Conservation (phyloP, 2,797 vertebrate species). For the Schizopygopsis pylzovi region DNA sequence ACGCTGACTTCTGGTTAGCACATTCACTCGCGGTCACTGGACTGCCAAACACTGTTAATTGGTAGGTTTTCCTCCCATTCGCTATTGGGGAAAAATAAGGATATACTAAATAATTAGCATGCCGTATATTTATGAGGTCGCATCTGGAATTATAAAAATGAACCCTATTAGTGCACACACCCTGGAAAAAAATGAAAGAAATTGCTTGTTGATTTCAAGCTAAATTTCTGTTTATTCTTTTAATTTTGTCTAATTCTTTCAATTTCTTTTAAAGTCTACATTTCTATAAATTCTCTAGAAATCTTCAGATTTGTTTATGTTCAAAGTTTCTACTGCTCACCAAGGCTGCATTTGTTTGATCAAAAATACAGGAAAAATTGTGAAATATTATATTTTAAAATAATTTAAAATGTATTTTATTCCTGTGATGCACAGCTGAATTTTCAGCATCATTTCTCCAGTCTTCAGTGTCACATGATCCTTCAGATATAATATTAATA, state of each 20-base stretch:
- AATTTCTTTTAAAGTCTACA: background rate
- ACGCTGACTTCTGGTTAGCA: constrained; percentile 40
- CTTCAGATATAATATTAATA: too few species aligned
- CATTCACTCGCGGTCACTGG: constrained; percentile 41
- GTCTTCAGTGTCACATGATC: too few species aligned
- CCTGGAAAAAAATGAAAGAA: background rate
- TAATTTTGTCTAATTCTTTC: too few species aligned
- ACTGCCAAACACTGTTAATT: constrained; percentile 52
- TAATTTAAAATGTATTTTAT: background rate
- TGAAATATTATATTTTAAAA: background rate
- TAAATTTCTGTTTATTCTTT: background rate
- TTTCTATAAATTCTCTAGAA: background rate
- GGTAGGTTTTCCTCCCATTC: background rate
- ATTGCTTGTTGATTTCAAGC: background rate
- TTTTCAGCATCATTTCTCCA: too few species aligned
- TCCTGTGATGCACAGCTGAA: too few species aligned
- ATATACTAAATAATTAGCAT: background rate
- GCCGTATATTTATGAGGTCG: background rate
- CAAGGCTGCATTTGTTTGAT: background rate
- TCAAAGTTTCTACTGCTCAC: background rate
- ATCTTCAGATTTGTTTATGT: background rate
- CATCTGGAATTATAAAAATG: background rate
- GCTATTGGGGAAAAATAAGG: background rate
- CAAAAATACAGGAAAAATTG: background rate
- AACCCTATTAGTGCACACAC: background rate